Percentiles rank a stretch among this genome's conserved stretches.
Conservation (phyloP, 2,888 invertebrate genomes). For the Rhagonycha fulva region DNA sequence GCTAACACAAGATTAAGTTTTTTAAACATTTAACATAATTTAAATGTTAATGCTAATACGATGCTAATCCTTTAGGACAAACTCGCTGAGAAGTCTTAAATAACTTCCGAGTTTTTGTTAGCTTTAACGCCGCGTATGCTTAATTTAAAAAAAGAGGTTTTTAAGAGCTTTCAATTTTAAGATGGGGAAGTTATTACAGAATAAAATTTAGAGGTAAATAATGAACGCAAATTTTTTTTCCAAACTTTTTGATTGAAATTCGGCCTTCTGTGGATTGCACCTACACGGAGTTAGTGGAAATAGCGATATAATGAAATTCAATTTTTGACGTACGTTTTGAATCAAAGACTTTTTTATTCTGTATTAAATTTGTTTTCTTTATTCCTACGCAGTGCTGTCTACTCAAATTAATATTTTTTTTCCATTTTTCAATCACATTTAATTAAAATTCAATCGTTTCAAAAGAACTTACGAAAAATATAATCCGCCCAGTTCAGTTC, state of each 20-base stretch:
- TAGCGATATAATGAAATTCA: background rate
- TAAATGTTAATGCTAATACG: background rate
- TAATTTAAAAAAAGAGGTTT: background rate
- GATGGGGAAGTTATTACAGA: background rate
- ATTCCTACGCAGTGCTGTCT: no score
- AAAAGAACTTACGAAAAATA: no score
- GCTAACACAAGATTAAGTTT: background rate
- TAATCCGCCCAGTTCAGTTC: no score
- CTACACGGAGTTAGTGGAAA: background rate
- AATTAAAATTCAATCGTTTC: no score
- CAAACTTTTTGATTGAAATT: no score
- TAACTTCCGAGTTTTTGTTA: background rate
- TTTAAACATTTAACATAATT: background rate
- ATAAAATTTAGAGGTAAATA: background rate
- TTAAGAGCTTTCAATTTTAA: background rate
- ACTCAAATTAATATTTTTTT: no score
- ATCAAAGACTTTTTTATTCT: background rate
- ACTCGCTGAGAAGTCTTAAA: background rate
- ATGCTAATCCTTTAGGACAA: background rate
- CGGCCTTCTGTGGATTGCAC: background rate
- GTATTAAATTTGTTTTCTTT: background rate
- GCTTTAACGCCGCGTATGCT: background rate
- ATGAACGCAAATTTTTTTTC: background rate
- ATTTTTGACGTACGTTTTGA: no score
- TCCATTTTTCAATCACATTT: no score